Evolutionary conservation across 2,113 vertebrate genomes (phyloP).

Genomic region (Danionella cerebrum): DNA sequence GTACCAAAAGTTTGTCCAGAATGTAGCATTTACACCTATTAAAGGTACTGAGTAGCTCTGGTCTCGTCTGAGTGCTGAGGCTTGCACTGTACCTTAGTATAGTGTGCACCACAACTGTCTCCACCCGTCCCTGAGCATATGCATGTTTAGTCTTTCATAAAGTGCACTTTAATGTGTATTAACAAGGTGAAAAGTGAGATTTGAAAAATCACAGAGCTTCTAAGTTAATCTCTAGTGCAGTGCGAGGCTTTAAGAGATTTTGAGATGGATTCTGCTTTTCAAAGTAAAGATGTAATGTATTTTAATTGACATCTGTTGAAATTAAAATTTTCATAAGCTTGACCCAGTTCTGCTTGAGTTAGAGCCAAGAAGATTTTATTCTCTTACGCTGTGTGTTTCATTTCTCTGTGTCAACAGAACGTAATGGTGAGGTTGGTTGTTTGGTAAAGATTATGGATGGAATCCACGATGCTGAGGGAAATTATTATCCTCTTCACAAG

Average conservation of each 20-base stretch:
- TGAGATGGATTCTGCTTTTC: slow-evolving; percentile 16
- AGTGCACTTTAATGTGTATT: too few species aligned
- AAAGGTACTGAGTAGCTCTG: too few species aligned
- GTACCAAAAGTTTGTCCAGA: too few species aligned
- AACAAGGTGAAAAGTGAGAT: not conserved
- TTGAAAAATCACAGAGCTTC: slow-evolving; percentile 1
- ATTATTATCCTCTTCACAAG: slow-evolving; percentile 14
- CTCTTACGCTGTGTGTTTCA: slow-evolving; percentile 19
- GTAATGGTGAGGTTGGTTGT: slow-evolving; percentile 22
- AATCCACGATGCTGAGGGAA: slow-evolving; percentile 36
- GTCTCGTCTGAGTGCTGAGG: too few species aligned
- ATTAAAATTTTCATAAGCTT: slow-evolving; percentile 36
- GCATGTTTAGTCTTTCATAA: too few species aligned
- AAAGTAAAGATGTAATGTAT: slow-evolving; percentile 23
- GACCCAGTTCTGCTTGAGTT: slow-evolving; percentile 39
- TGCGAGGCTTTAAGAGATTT: slow-evolving; percentile 11
- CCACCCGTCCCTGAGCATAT: too few species aligned
- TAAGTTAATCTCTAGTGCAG: slow-evolving; percentile 2
- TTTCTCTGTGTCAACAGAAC: slow-evolving; percentile 27
- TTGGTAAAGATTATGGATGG: slow-evolving; percentile 42
- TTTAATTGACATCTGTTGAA: slow-evolving; percentile 40
- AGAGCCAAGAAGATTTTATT: slow-evolving; percentile 28
- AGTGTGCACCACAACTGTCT: too few species aligned
- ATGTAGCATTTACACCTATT: too few species aligned
- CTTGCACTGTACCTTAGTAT: too few species aligned